Base-by-base conservation (phyloP, 2,113 vertebrate species). In the Miniopterus natalensis region DNA sequence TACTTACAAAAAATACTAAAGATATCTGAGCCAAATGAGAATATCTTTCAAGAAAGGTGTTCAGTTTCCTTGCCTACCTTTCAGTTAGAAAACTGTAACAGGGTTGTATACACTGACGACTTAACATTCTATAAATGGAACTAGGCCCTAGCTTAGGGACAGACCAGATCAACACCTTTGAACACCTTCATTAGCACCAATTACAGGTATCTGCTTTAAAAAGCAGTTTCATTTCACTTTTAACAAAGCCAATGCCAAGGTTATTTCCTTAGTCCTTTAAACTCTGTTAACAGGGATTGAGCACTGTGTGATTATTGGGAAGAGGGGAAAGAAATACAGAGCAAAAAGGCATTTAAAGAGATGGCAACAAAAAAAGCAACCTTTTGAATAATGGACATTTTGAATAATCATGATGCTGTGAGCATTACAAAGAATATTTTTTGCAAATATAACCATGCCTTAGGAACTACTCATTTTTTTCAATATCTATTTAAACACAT, bases 121-220 rank as follows among this genome's bases (percentile, higher is more conserved):
- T 78, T 45, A 79, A 65, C 36, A 65, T 25, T 92, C 75, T 83
- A 77, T 81, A 78, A 80, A 83, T 17, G 3, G 25, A 96, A 87
- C 53, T 51, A 51, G 23, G 75, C 63, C 63, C 40, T 92, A 65
- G 55, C 47, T 79, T 84, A 88, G 17, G 18, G 17, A 79, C 45
- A 45, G 55, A 81, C 18, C 71, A 80, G 27, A 84, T 63, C n/a
- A 91, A 57, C 3, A 74, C 29, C 74, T 92, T 77, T 17, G 77
- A 77, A 57, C 3, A 74, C 14, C 74, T 94, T 70, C 17, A 71
- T 53, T 40, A 70, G 53, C 45, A 92, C 88, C 61, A 71, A 53
- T 73, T 87, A 86, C 27, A 94, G 8, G 27, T 49, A 85, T 45
- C 25, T 85, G 49, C 42, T 93, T 95, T 88, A 93, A 78, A 90